phyloP scores from a whole-genome alignment of 2,113 vertebrate species.

The Delphinus delphis region DNA sequence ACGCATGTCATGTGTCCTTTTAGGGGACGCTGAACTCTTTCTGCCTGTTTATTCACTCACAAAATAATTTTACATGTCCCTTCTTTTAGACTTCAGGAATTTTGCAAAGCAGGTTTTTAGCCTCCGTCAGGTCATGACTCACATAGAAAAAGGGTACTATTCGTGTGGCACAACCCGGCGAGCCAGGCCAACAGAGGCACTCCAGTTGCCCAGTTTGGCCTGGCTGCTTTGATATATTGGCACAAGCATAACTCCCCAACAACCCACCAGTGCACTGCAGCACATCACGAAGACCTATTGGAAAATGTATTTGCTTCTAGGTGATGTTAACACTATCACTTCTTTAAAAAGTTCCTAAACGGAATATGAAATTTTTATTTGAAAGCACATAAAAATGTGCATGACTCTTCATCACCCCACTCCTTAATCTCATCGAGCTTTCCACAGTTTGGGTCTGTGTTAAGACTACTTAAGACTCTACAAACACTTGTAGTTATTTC shows the following conservation, averaged over 20 bases:
- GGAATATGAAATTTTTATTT: conserved; percentile 25
- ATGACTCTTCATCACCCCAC: background rate
- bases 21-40: background rate
- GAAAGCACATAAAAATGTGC: background rate
- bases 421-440: conserved; percentile 3
- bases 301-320: conserved; percentile 8
- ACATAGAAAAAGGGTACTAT: background rate
- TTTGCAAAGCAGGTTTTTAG: background rate
- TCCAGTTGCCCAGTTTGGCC: background rate
- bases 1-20: fast-evolving
- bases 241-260: background rate
- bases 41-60: background rate
- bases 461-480: background rate
- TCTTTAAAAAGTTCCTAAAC: background rate
- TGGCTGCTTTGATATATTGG: background rate
- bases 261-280: background rate
- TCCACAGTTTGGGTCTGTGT: background rate
- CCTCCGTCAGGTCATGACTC: background rate
- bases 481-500: conserved; percentile 15
- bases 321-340: background rate
- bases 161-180: background rate
- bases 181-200: too few species aligned
- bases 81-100: background rate
- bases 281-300: background rate
- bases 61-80: background rate